Evolutionary conservation across 2,113 vertebrate species (phyloP), one percentile per base, ranked within the genome.

Genomic region (Sclerurus mexicanus): DNA sequence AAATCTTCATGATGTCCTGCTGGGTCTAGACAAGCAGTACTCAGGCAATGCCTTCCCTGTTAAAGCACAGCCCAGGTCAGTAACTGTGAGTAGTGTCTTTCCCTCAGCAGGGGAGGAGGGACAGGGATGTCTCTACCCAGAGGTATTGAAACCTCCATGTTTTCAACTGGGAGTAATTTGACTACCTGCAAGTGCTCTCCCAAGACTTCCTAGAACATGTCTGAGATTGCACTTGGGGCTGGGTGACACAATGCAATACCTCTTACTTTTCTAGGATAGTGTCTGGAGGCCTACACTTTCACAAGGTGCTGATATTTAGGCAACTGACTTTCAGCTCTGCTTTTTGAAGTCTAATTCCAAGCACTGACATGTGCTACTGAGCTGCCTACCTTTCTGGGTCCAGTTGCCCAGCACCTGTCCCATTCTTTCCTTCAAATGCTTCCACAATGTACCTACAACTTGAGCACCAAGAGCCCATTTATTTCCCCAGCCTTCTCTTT

Each of bases 1-100:
- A 98, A 99, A 98, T 97, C 98, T 99, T 92, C 97, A 98, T 30
- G 99, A 99, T 12, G 98, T 98, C 75, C 98, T 99, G 98, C 96
- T 97, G 88, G 98, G 97, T 95, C 95, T 99, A 96, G 99, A 99
- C 93, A 94, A 97, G 79, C 97, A 98, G 95, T 98, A 99, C 7
- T 96, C 97, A 3, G 97, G 97, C 93, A 98, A 98, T 93, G 96
- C 98, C 50, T 98, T 98, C 84, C 96, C 97, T 0, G 18, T 98
- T 92, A 98, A 98, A 98, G 98, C 97, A 72, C 98, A 98, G 96
- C 98, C 98, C 88, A 98, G 98, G 98, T 98, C 90, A 89, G 98
- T 97, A 94, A 62, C 16, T 68, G 42, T 75, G 72, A 67, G 67
- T 20, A 35, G 13, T 27, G 6, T 30, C 8, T 84, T 60, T 85